Evolutionary conservation across 2,888 invertebrate species (phyloP).

Genomic region (Erebia ligea): DNA sequence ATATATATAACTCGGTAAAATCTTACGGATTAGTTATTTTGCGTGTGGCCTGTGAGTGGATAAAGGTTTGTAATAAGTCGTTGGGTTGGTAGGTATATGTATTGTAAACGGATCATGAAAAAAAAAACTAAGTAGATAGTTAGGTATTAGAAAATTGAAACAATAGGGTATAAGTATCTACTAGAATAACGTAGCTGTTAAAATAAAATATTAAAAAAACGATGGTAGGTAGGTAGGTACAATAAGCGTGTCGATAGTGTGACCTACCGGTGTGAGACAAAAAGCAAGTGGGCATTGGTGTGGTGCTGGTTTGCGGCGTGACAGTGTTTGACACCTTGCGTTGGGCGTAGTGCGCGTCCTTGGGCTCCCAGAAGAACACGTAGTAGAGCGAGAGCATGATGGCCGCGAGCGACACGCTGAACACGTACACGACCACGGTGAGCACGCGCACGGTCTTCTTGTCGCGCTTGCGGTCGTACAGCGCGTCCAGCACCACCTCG

Average conservation of each 20-base stretch:
- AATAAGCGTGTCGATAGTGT: slow-evolving; percentile 70
- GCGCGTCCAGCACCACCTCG: slow-evolving; percentile 87
- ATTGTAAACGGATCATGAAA: too few relatives aligned
- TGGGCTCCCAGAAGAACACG: slow-evolving; percentile 96
- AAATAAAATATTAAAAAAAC: too few relatives aligned
- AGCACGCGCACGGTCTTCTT: slow-evolving; percentile 95
- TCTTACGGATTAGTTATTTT: too few relatives aligned
- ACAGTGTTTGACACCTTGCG: slow-evolving; percentile 80
- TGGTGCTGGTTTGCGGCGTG: slow-evolving; percentile 79
- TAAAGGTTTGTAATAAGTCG: too few relatives aligned
- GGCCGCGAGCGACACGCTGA: slow-evolving; percentile 96
- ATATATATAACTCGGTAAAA: too few relatives aligned
- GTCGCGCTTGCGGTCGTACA: slow-evolving; percentile 92
- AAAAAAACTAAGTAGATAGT: too few relatives aligned
- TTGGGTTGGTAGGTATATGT: too few relatives aligned
- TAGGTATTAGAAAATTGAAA: too few relatives aligned
- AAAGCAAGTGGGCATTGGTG: slow-evolving; percentile 82
- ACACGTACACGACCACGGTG: slow-evolving; percentile 96
- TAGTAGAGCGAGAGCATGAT: slow-evolving; percentile 97
- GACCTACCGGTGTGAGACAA: slow-evolving; percentile 81
- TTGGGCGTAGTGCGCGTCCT: slow-evolving; percentile 79
- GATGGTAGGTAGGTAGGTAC: slow-evolving; percentile 18
- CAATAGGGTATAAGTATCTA: too few relatives aligned
- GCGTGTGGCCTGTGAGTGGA: too few relatives aligned
- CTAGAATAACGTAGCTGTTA: background rate